Conservation (phyloP, 2,888 invertebrate genomes). For the Caenorhabditis sulstoni region DNA sequence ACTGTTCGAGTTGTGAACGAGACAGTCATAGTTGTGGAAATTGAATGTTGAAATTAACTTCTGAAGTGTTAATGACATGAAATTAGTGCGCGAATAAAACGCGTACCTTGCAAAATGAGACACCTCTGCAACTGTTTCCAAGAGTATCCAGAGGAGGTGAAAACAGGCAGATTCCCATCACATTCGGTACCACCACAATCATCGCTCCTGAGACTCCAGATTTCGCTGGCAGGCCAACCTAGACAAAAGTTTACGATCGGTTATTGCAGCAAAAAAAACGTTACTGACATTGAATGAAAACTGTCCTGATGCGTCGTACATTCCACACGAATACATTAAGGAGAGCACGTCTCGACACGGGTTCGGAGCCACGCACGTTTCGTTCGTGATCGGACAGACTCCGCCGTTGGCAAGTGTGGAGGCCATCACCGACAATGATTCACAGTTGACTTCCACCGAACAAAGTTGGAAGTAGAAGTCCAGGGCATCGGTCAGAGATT, state of each 20-base stretch:
- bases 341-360: conserved; percentile 96
- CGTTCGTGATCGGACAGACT: conserved; percentile 78
- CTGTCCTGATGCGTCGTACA: conserved; percentile 72
- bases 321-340: conserved; percentile 97
- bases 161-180: conserved; percentile 96
- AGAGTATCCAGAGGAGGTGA: conserved; percentile 92
- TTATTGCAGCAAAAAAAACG: background rate
- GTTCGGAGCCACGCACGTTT: conserved; percentile 83
- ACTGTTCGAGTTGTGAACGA: conserved; percentile 70
- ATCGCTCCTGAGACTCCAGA: conserved; percentile 89
- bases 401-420: conserved; percentile 94
- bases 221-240: conserved; percentile 84
- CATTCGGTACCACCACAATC: conserved; percentile 94
- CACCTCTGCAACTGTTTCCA: conserved; percentile 92
- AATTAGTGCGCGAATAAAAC: background rate
- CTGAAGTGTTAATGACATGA: conserved; percentile 10
- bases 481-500: conserved; percentile 82
- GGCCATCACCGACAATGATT: conserved; percentile 93
- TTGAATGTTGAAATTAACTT: conserved; percentile 86
- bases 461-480: conserved; percentile 87
- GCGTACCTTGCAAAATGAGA: conserved; percentile 89
- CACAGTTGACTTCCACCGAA: conserved; percentile 94
- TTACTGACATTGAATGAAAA: conserved; percentile 88
- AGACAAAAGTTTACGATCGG: conserved; percentile 26
- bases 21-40: conserved; percentile 89